A percentile compares a stretch with the other conserved stretches of the same genome.
Evolutionary conservation across 2,888 invertebrate species (phyloP).

Genomic region (Melieria omissa): DNA sequence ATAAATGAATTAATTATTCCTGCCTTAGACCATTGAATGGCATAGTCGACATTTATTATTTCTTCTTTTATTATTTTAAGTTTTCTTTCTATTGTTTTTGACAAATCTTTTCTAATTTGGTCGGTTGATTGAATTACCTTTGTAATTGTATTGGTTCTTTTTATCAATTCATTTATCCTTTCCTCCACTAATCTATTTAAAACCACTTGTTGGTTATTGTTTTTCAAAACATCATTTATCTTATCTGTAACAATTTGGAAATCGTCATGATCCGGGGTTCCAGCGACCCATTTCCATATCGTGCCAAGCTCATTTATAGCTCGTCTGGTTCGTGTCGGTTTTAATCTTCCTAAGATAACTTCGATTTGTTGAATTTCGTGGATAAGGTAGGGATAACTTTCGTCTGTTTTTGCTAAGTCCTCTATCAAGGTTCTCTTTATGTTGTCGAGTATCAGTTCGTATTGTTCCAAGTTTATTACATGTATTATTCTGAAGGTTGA

Average conservation of each 20-base stretch:
- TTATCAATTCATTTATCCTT: no score
- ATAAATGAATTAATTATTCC: constrained; percentile 11
- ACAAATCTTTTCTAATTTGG: neutral
- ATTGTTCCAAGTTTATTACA: constrained; percentile 5
- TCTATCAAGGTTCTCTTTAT: neutral
- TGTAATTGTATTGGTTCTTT: no score
- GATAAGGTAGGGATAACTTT: constrained; percentile 7
- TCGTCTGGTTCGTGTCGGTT: no score
- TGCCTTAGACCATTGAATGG: constrained; percentile 15
- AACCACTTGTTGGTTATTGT: no score
- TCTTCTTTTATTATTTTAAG: constrained; percentile 17
- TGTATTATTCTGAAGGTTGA: constrained; percentile 28
- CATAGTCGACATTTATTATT: constrained; percentile 14
- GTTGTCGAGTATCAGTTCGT: neutral
- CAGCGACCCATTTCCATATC: no score
- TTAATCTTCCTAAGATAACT: no score
- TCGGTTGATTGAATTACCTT: constrained; percentile 6
- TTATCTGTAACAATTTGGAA: no score
- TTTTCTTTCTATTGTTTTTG: constrained; percentile 7
- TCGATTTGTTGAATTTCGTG: neutral
- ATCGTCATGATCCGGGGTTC: no score
- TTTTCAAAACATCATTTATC: no score
- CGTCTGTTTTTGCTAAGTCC: neutral
- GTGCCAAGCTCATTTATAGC: no score
- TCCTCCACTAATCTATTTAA: constrained; percentile 19